Evolutionary conservation across 1,140 invertebrate genomes (phyloP), one percentile per base, ranked within the genome.

Genomic region (Pissodes strobi): DNA sequence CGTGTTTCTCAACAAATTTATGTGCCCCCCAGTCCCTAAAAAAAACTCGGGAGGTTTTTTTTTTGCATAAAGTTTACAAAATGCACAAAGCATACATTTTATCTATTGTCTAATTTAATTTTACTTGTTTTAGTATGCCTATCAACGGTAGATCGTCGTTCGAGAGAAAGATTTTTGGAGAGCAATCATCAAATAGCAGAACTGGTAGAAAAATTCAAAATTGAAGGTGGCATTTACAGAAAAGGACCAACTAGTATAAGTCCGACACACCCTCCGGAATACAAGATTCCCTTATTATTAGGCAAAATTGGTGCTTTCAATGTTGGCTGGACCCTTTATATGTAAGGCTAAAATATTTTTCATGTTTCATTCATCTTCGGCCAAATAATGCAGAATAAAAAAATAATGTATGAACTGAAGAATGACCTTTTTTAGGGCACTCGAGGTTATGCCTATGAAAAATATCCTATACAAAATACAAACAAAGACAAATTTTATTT

Each of bases 181-280:
- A 95, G 93, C 0, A 95, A 93, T 73, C 91, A 94, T 63, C 93
- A 96, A 78, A 96, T 96, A 69, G 89, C 92, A 4, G 89, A 92
- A 0, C 76, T 97, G 0, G 93, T 96, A 0, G 93, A 96, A 56
- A 93, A 94, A 73, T 97, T 95, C 72, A 94, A 93, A 74, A 77
- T 89, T 12, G 93, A 95, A 77, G 90, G 89, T 25, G 79, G 82
- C 27, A 80, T 86, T 52, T 87, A 88, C 71, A 72, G 88, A 68
- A 85, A 90, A 76, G 82, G 68, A 30, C 3, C 25, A 27, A 49
- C 62, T 78, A 76, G 79, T 76, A 74, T 74, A 10, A 52, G 61
- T 19, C 67, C 66, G 1, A 69, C 67, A 34, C 72, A 73, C 18
- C 55, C 43, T 21, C 34, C 69, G 13, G 76, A 77, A 9, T 74